Evolutionary conservation across 2,888 invertebrate genomes (phyloP).

Genomic region (Ptychoptera albimana): DNA sequence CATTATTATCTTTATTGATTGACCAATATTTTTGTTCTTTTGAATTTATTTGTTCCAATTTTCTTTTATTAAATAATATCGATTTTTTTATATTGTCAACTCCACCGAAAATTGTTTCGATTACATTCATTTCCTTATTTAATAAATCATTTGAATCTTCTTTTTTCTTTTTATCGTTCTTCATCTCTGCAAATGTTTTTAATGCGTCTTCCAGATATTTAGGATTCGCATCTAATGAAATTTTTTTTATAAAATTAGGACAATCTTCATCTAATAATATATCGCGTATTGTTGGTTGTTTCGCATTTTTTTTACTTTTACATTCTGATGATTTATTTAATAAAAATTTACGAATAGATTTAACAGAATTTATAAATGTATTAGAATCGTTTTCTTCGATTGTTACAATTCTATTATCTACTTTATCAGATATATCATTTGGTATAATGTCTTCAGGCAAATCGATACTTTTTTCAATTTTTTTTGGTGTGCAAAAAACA

Average conservation of each 20-base stretch:
- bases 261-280: neutral
- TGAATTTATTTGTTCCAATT: no score
- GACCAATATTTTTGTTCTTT: no score
- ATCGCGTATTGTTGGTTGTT: neutral
- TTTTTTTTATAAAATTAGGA: neutral
- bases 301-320: neutral
- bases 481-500: neutral
- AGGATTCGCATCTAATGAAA: neutral
- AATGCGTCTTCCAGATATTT: neutral
- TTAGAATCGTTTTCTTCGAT: neutral
- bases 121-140: no score
- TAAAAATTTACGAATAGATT: neutral
- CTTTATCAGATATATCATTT: neutral
- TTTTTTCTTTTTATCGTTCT: neutral
- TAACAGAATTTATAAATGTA: neutral
- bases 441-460: neutral
- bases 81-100: no score
- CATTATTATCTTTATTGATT: no score
- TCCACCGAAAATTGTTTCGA: no score
- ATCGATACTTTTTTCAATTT: neutral
- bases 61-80: no score
- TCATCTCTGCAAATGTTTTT: neutral
- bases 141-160: no score
- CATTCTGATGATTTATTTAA: no score
- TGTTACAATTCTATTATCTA: neutral